phyloP scores from a whole-genome alignment of 2,888 invertebrate genomes.

The Dusona sp. region DNA sequence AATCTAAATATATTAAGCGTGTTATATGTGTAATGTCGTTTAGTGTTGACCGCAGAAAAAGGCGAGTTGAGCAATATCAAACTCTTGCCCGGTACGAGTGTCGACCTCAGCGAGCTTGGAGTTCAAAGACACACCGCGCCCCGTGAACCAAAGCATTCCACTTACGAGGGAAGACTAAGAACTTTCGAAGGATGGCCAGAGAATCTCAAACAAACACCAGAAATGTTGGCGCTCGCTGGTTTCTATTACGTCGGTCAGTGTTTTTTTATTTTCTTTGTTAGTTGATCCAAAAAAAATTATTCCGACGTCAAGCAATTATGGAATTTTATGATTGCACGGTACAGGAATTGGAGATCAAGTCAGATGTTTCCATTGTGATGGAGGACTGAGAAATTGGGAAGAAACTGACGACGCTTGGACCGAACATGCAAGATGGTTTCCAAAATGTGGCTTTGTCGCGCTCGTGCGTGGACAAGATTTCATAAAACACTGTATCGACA shows the following conservation, averaged over 20 bases:
- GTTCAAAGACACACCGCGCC: constrained; percentile 87
- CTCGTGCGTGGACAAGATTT: constrained; percentile 93
- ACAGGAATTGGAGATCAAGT: constrained; percentile 90
- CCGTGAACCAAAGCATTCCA: constrained; percentile 89
- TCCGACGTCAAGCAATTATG: not conserved
- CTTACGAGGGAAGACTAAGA: constrained; percentile 89
- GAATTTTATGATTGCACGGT: not conserved
- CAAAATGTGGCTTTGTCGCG: constrained; percentile 93
- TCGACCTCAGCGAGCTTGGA: constrained; percentile 87
- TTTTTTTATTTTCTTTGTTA: not conserved
- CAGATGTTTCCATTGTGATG: constrained; percentile 97
- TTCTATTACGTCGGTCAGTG: constrained; percentile 91
- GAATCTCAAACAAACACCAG: constrained; percentile 90
- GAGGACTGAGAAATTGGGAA: constrained; percentile 96
- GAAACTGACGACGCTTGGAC: constrained; percentile 96
- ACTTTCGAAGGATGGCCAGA: constrained; percentile 93
- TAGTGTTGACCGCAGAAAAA: constrained; percentile 73
- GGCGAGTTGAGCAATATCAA: constrained; percentile 83
- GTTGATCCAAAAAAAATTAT: not conserved
- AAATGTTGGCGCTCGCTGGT: constrained; percentile 93
- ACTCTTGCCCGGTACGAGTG: constrained; percentile 77
- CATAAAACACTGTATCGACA: constrained; percentile 86
- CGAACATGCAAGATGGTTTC: constrained; percentile 98
- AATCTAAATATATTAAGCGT: not conserved
- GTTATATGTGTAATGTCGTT: not conserved